These are phyloP conservation scores for Drosophila melanogaster DNA, from an alignment of 1,140 invertebrate species.

Conservation along the genomic window DNA sequence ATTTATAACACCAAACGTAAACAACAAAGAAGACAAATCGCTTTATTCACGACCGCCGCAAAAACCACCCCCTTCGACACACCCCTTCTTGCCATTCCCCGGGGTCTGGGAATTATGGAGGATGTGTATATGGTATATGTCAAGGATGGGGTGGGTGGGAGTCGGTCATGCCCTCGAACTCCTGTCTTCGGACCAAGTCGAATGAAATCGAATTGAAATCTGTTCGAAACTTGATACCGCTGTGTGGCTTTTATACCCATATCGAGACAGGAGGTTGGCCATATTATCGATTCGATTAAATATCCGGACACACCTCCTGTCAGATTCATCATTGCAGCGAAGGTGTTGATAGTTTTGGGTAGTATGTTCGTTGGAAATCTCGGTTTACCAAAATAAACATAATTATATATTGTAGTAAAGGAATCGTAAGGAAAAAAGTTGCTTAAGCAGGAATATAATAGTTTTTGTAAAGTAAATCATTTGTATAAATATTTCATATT, in stretches of 20 bases:
- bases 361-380: not conserved
- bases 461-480: too few relatives aligned
- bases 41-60: slow-evolving; percentile 78
- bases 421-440: too few relatives aligned
- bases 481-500: too few relatives aligned
- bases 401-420: too few relatives aligned
- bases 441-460: too few relatives aligned
- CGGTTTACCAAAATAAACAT: not conserved
- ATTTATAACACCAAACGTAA: slow-evolving; percentile 82
- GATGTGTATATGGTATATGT: slow-evolving; percentile 38
- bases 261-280: slow-evolving; percentile 11
- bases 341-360: slow-evolving; percentile 8
- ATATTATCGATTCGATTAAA: slow-evolving; percentile 41
- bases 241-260: slow-evolving; percentile 30
- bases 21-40: slow-evolving; percentile 82
- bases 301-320: slow-evolving; percentile 20
- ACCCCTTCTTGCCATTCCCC: slow-evolving; percentile 48
- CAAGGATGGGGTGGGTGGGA: slow-evolving; percentile 12
- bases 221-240: slow-evolving; percentile 78
- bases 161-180: not conserved
- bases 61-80: slow-evolving; percentile 60
- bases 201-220: slow-evolving; percentile 83
- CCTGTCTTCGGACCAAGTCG: slow-evolving; percentile 52
- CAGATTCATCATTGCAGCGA: slow-evolving; percentile 4
- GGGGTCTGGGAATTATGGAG: slow-evolving; percentile 17